These are phyloP conservation scores for Vireo griseus DNA, from an alignment of 2,797 vertebrate species.

Conservation along the genomic window DNA sequence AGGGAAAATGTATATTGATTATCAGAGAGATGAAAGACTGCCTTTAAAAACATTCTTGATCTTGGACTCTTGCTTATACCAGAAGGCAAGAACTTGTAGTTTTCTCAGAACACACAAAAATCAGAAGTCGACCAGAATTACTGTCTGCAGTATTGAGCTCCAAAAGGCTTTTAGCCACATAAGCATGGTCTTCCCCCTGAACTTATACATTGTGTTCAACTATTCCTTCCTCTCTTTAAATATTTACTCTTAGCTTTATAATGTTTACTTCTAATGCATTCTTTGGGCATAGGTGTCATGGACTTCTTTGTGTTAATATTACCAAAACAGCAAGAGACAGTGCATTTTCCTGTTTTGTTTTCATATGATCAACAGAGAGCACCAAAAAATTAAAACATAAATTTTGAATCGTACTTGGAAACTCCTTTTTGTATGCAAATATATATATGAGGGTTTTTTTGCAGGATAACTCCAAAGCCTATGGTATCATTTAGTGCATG, in stretches of 20 bases:
- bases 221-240: not conserved
- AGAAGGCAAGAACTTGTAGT: not conserved
- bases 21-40: not conserved
- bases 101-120: not conserved
- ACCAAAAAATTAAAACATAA: not conserved
- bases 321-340: not conserved
- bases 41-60: not conserved
- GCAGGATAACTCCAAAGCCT: not conserved
- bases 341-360: not conserved
- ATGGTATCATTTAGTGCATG: not conserved
- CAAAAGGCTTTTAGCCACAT: not conserved
- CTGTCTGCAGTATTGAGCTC: not conserved
- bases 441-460: not conserved
- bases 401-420: not conserved
- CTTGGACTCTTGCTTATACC: not conserved
- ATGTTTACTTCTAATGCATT: not conserved
- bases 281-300: not conserved
- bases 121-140: rapidly evolving
- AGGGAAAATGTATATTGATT: not conserved
- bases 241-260: not conserved
- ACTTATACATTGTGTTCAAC: not conserved
- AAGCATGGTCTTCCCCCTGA: not conserved
- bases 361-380: not conserved
- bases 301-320: not conserved
- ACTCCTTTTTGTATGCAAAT: not conserved